Evolutionary conservation across 2,113 vertebrate genomes (phyloP).

Genomic region (Triplophysa tibetana): DNA sequence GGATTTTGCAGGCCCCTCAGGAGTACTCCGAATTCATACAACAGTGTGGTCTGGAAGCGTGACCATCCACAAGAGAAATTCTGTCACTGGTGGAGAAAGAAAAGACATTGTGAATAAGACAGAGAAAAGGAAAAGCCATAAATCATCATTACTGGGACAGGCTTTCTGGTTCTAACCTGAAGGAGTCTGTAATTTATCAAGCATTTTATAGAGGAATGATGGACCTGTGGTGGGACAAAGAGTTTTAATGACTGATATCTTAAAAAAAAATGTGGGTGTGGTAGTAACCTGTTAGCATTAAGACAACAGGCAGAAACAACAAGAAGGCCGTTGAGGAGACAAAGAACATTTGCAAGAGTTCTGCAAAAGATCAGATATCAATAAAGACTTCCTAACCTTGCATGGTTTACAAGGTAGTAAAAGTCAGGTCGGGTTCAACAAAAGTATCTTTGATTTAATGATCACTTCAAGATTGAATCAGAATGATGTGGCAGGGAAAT

Average conservation of each 20-base stretch:
- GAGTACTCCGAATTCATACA: constrained; percentile 32
- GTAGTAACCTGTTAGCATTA: constrained; percentile 47
- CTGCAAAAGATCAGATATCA: neutral
- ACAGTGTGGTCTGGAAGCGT: constrained; percentile 51
- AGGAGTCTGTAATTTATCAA: constrained; percentile 50
- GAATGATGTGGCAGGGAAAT: neutral
- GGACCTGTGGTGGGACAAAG: constrained; percentile 38
- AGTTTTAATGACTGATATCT: constrained; percentile 45
- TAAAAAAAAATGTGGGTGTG: constrained; percentile 37
- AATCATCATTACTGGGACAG: constrained; percentile 44
- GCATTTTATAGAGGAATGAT: constrained; percentile 53
- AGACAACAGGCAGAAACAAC: constrained; percentile 8
- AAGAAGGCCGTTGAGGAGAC: constrained; percentile 1
- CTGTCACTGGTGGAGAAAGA: constrained; percentile 37
- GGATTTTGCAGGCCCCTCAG: constrained; percentile 43
- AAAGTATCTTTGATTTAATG: neutral
- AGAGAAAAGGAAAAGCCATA: constrained; percentile 46
- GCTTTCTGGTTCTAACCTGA: constrained; percentile 51
- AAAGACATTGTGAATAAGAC: constrained; percentile 26
- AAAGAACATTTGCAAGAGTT: neutral
- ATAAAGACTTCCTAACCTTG: constrained; percentile 5
- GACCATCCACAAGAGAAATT: constrained; percentile 43
- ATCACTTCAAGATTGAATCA: constrained; percentile 4
- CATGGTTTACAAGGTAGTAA: neutral
- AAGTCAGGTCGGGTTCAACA: constrained; percentile 14